Evolutionary conservation across 35 echinoderm and acorn worm species (phyloP).

Genomic region (Holothuria glaberrima): DNA sequence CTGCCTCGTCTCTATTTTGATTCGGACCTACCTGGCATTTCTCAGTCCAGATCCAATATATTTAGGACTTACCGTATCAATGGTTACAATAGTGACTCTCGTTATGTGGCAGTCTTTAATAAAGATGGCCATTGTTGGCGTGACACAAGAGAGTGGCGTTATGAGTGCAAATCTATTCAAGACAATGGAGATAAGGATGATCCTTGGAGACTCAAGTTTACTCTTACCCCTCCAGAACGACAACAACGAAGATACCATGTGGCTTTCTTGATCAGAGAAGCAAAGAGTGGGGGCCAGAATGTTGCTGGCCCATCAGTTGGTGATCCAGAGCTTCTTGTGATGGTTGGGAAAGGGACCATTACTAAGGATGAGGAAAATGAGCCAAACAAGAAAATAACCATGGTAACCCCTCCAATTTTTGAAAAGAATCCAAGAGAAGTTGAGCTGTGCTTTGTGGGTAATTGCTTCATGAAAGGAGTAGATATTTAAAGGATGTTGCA

Average conservation of each 20-base stretch:
- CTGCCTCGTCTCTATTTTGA: constrained; percentile 25
- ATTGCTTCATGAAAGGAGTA: constrained; percentile 7
- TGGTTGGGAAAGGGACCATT: constrained; percentile 19
- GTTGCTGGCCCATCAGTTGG: not conserved
- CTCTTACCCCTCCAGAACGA: not conserved
- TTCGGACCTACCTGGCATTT: constrained; percentile 23
- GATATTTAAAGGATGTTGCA: too few species aligned
- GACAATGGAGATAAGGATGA: constrained; percentile 8
- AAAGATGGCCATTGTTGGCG: constrained; percentile 32
- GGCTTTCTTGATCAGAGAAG: constrained; percentile 44
- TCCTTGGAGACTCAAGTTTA: constrained; percentile 42
- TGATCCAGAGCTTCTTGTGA: constrained; percentile 14
- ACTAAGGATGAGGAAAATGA: constrained; percentile 16
- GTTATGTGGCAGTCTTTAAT: not conserved
- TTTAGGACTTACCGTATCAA: constrained; percentile 27
- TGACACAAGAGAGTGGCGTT: constrained; percentile 32
- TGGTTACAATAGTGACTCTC: constrained; percentile 20
- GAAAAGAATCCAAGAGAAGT: constrained; percentile 48
- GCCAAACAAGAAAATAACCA: constrained; percentile 9
- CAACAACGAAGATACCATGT: constrained; percentile 9
- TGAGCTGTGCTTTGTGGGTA: constrained; percentile 32
- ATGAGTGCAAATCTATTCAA: constrained; percentile 33
- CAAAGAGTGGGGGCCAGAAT: not conserved
- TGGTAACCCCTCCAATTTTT: constrained; percentile 50
- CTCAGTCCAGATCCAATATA: not conserved